Conservation (phyloP, 2,888 invertebrate genomes). For the Hololepta plana region DNA sequence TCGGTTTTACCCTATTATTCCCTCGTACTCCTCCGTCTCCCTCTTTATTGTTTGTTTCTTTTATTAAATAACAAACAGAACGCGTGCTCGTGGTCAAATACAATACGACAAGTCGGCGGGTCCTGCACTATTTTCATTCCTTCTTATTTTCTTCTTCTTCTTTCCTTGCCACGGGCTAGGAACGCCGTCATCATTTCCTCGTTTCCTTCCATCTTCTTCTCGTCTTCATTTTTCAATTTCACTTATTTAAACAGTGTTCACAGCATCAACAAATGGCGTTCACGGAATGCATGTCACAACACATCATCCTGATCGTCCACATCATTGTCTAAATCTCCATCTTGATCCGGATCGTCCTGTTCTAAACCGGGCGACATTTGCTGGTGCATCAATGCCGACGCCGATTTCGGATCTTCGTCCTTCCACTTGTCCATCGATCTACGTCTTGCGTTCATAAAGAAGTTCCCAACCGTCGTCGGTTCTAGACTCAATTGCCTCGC, state of each 20-base stretch:
- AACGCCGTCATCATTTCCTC: constrained; percentile 20
- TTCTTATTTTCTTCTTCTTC: too few relatives aligned
- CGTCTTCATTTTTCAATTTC: too few relatives aligned
- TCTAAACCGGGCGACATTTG: constrained; percentile 28
- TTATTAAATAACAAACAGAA: too few relatives aligned
- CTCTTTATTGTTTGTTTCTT: too few relatives aligned
- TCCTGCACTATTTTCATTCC: constrained; percentile 7
- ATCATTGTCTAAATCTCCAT: constrained; percentile 32
- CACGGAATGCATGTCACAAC: constrained; percentile 33
- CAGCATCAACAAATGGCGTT: constrained; percentile 29
- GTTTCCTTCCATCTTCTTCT: too few relatives aligned
- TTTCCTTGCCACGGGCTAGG: too few relatives aligned
- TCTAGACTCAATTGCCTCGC: constrained; percentile 92
- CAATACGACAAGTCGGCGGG: too few relatives aligned
- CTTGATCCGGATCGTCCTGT: constrained; percentile 26
- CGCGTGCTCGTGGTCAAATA: too few relatives aligned
- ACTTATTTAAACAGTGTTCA: constrained; percentile 22
- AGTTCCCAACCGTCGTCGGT: constrained; percentile 96
- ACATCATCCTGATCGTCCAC: constrained; percentile 38
- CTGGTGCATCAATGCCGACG: constrained; percentile 24
- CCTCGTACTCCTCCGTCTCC: too few relatives aligned
- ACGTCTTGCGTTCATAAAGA: constrained; percentile 99
- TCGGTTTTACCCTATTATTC: too few relatives aligned
- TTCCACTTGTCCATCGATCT: constrained; percentile 98
- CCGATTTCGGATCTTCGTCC: constrained; percentile 65